These are phyloP conservation scores for Metellina segmentata DNA, from an alignment of 2,888 invertebrate species.

Conservation along the genomic window DNA sequence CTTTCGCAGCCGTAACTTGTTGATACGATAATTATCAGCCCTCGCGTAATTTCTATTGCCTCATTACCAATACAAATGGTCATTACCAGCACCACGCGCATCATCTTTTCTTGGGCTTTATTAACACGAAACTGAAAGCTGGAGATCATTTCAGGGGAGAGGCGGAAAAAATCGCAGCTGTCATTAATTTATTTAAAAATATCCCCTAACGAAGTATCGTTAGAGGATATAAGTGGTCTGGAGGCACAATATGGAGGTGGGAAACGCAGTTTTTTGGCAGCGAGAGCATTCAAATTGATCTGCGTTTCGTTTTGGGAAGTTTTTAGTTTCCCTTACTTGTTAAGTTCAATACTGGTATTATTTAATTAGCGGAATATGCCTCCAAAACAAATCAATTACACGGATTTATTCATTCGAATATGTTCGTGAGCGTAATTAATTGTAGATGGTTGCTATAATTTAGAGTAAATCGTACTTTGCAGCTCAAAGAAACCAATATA, in stretches of 20 bases:
- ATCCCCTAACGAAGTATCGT: slow-evolving; percentile 33
- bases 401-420: too few species aligned
- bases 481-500: too few species aligned
- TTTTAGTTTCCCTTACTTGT: too few species aligned
- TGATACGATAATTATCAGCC: slow-evolving; percentile 64
- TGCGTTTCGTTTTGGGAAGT: too few species aligned
- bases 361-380: too few species aligned
- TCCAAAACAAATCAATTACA: too few species aligned
- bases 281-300: too few species aligned
- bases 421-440: too few species aligned
- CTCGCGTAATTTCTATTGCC: slow-evolving; percentile 44
- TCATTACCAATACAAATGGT: slow-evolving; percentile 56
- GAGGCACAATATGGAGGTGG: background rate
- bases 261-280: background rate
- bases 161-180: background rate
- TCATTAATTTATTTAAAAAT: slow-evolving; percentile 52
- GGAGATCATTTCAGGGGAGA: slow-evolving; percentile 13
- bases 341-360: too few species aligned
- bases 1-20: slow-evolving; percentile 35
- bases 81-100: slow-evolving; percentile 49
- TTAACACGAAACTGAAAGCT: slow-evolving; percentile 7
- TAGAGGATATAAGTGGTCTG: slow-evolving; percentile 3
- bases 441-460: too few species aligned
- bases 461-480: too few species aligned
- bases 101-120: background rate